Conservation (phyloP, 2,797 vertebrate species). For the Mionectes olivaceus region DNA sequence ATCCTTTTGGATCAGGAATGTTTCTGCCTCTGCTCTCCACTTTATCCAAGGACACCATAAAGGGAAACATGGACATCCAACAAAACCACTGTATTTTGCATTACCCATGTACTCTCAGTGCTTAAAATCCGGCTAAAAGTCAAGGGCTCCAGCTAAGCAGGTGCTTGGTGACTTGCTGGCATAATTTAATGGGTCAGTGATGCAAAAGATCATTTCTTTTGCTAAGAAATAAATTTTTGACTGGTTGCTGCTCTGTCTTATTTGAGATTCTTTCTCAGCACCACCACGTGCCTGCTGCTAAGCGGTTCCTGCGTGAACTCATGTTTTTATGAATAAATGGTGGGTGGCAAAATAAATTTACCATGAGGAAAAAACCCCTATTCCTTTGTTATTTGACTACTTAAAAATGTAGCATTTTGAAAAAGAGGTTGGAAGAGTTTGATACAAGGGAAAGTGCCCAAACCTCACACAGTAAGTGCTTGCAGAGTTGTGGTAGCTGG, state of each 20-base stretch:
- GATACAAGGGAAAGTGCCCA: background rate
- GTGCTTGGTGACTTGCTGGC: background rate
- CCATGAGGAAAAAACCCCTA: fast-evolving
- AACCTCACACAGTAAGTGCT: background rate
- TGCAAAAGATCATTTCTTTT: background rate
- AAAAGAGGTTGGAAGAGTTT: background rate
- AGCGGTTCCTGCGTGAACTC: background rate
- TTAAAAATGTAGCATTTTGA: background rate
- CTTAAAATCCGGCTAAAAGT: background rate
- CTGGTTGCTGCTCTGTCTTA: background rate
- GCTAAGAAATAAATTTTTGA: background rate
- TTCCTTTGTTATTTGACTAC: background rate
- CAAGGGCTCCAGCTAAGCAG: background rate
- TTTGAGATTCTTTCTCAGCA: background rate
- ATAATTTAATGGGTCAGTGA: background rate
- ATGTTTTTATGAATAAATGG: background rate
- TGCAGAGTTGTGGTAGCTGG: background rate
- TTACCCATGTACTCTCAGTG: background rate
- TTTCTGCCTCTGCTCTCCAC: background rate
- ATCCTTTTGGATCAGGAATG: background rate
- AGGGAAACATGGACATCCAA: background rate
- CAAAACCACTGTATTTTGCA: background rate
- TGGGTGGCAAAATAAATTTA: background rate
- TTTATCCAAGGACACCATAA: background rate
- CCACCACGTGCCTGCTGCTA: background rate